These are phyloP conservation scores for Ptiloglossa arizonensis DNA, from an alignment of 1,140 invertebrate species.

Conservation along the genomic window DNA sequence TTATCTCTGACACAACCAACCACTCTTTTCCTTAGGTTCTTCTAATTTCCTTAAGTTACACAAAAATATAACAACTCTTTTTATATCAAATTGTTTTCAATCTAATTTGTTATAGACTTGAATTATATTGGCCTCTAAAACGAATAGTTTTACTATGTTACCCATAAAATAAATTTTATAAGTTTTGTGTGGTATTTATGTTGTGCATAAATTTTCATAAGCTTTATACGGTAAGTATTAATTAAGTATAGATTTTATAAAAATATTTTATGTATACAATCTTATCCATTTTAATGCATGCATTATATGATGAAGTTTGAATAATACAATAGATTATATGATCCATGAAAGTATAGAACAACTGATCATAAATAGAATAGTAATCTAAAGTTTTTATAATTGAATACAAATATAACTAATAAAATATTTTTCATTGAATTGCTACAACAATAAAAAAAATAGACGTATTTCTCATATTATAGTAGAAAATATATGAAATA, in stretches of 20 bases:
- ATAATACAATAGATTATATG: not conserved
- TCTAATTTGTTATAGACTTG: conserved; percentile 26
- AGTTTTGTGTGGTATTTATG: not conserved
- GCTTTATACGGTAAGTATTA: conserved; percentile 21
- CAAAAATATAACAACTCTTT: conserved; percentile 7
- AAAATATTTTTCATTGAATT: too few species aligned
- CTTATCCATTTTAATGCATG: too few species aligned
- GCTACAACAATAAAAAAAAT: too few species aligned
- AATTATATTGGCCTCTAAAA: conserved; percentile 32
- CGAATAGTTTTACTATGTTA: not conserved
- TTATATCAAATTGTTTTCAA: conserved; percentile 33
- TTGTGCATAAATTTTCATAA: not conserved
- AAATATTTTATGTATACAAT: not conserved
- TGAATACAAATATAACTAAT: too few species aligned
- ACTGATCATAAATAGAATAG: too few species aligned
- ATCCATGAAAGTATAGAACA: too few species aligned
- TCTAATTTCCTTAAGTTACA: conserved; percentile 10
- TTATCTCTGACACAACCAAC: not conserved
- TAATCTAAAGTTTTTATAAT: too few species aligned
- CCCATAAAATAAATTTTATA: not conserved
- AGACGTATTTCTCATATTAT: too few species aligned
- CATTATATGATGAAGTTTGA: too few species aligned
- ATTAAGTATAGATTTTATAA: not conserved
- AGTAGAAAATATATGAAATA: too few species aligned
- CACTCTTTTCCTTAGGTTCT: conserved; percentile 4